phyloP scores from a whole-genome alignment of 2,888 invertebrate species.

The Adela reaumurella region DNA sequence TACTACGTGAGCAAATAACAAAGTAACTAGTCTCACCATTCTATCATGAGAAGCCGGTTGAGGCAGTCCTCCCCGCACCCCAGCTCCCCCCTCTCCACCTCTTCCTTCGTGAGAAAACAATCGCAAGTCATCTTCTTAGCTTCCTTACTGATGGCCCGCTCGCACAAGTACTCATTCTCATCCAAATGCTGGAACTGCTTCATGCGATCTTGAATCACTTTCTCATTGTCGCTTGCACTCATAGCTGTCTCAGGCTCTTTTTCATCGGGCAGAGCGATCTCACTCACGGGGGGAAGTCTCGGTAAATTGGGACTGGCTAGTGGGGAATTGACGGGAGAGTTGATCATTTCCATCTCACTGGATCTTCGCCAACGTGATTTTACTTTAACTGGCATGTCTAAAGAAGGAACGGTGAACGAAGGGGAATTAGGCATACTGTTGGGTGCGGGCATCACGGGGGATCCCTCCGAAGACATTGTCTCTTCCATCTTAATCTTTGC shows the following conservation, averaged over 20 bases:
- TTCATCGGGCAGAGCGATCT: slow-evolving; percentile 22
- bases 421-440: slow-evolving; percentile 33
- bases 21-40: slow-evolving; percentile 80
- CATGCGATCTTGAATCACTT: slow-evolving; percentile 53
- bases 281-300: slow-evolving; percentile 23
- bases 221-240: slow-evolving; percentile 32
- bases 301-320: slow-evolving; percentile 35
- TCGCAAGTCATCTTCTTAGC: slow-evolving; percentile 94
- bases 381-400: slow-evolving; percentile 69
- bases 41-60: slow-evolving; percentile 96
- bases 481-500: slow-evolving; percentile 57
- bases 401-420: slow-evolving; percentile 39
- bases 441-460: slow-evolving; percentile 9
- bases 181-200: slow-evolving; percentile 76
- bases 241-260: slow-evolving; percentile 13
- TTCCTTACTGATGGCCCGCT: slow-evolving; percentile 84
- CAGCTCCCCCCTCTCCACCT: slow-evolving; percentile 74
- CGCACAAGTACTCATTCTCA: slow-evolving; percentile 83
- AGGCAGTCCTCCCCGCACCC: slow-evolving; percentile 96
- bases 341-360: slow-evolving; percentile 68
- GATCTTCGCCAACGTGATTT: slow-evolving; percentile 76
- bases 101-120: slow-evolving; percentile 88
- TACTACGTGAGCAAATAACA: slow-evolving; percentile 2
- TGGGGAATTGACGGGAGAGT: slow-evolving; percentile 38
- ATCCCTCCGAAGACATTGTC: slow-evolving; percentile 53